Conservation (phyloP, 2,888 invertebrate species). For the Zygogramma bicolorata region DNA sequence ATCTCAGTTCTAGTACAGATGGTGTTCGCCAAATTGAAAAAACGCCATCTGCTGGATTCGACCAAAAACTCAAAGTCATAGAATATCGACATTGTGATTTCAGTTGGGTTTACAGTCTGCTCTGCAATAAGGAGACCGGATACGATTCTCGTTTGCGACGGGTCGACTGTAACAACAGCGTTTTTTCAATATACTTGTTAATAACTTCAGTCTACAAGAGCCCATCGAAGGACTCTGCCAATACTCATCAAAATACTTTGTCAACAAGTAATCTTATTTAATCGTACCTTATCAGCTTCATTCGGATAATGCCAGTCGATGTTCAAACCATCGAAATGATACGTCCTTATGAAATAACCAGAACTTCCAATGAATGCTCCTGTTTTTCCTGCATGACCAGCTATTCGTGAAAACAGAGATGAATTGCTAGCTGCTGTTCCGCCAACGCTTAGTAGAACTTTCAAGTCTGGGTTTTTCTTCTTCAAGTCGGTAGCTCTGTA, state of each 20-base stretch:
- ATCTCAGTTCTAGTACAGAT: no score
- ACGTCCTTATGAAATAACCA: slow-evolving; percentile 46
- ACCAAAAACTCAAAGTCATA: no score
- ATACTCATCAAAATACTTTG: neutral
- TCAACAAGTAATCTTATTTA: neutral
- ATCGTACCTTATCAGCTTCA: slow-evolving; percentile 41
- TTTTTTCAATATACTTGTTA: no score
- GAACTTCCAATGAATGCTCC: slow-evolving; percentile 51
- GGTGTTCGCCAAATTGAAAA: no score
- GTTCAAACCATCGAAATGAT: slow-evolving; percentile 54
- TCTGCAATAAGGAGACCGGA: no score
- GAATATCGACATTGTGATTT: no score
- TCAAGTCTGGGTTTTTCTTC: slow-evolving; percentile 49
- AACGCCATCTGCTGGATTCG: no score
- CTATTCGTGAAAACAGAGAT: slow-evolving; percentile 44
- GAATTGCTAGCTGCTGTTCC: slow-evolving; percentile 49
- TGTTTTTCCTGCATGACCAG: slow-evolving; percentile 45
- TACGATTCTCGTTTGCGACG: no score
- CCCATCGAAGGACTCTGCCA: no score
- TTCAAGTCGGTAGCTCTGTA: slow-evolving; percentile 48
- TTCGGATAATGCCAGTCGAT: slow-evolving; percentile 55
- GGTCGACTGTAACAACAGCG: no score
- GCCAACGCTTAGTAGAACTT: slow-evolving; percentile 52
- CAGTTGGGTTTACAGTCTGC: no score
- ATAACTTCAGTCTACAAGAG: no score